Percentiles rank a stretch among this genome's conserved stretches.
phyloP scores from a whole-genome alignment of 1,140 invertebrate species.

The Drosophila ogumai region DNA sequence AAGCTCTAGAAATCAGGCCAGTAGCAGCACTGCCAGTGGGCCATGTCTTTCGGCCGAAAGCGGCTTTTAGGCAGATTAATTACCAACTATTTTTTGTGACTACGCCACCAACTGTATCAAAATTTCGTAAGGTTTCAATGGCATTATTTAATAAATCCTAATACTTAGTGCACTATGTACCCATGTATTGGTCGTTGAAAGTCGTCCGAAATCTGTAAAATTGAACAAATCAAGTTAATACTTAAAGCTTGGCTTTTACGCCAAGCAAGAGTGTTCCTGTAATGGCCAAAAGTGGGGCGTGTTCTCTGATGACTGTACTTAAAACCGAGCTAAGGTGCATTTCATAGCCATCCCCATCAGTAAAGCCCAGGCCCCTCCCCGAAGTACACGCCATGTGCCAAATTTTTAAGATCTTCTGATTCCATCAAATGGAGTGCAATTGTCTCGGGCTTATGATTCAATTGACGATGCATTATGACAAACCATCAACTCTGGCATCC shows the following conservation, averaged over 20 bases:
- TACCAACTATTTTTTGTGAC: not conserved
- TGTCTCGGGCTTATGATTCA: slow-evolving; percentile 31
- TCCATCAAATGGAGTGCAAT: slow-evolving; percentile 37
- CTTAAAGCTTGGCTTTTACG: slow-evolving; percentile 10
- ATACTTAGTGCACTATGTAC: too few species aligned
- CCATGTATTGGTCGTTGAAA: not conserved
- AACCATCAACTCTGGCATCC: slow-evolving; percentile 23
- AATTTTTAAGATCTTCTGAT: slow-evolving; percentile 23
- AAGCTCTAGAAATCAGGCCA: slow-evolving; percentile 2
- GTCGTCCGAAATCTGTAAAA: not conserved
- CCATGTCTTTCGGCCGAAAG: slow-evolving; percentile 13
- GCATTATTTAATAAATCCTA: not conserved
- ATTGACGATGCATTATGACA: slow-evolving; percentile 42
- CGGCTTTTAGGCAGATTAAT: slow-evolving; percentile 21
- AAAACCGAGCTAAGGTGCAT: slow-evolving; percentile 7
- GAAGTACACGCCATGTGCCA: slow-evolving; percentile 21
- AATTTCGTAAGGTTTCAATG: too few species aligned
- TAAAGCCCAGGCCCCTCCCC: slow-evolving; percentile 16
- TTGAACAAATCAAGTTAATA: not conserved
- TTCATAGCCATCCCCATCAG: slow-evolving; percentile 5
- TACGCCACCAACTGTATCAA: not conserved
- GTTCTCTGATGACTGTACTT: slow-evolving; percentile 18
- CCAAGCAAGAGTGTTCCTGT: not conserved
- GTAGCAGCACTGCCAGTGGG: not conserved
- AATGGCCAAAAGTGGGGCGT: slow-evolving; percentile 18